Conservation (phyloP, 2,888 invertebrate genomes). For the Plutella xylostella region DNA sequence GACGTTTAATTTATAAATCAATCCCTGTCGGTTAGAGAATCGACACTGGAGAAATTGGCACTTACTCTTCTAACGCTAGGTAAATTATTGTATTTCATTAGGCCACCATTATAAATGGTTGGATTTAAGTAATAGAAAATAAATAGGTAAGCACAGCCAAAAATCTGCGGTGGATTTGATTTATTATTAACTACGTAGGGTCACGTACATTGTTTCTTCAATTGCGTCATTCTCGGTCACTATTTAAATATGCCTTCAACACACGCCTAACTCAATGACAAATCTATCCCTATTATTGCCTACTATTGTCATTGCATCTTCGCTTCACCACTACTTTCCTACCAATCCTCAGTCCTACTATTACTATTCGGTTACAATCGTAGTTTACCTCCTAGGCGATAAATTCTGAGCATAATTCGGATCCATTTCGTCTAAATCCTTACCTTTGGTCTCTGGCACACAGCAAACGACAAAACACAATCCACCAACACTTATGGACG, state of each 20-base stretch:
- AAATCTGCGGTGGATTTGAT: conserved; percentile 55
- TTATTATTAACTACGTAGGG: conserved; percentile 29
- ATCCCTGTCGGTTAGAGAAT: no score
- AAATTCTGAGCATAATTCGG: conserved; percentile 71
- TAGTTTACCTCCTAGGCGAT: conserved; percentile 51
- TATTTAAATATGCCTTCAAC: background rate
- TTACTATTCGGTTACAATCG: conserved; percentile 20
- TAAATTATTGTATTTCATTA: no score
- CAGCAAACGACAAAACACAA: conserved; percentile 87
- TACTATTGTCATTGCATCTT: background rate
- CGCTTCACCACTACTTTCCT: background rate
- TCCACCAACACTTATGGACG: conserved; percentile 83
- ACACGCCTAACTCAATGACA: background rate
- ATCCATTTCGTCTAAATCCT: conserved; percentile 90
- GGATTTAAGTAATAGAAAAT: conserved; percentile 17
- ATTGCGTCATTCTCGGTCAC: background rate
- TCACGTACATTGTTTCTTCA: background rate
- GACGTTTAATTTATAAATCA: no score
- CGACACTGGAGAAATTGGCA: no score
- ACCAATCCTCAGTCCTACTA: background rate
- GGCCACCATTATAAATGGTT: conserved; percentile 20
- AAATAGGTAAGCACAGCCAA: conserved; percentile 60
- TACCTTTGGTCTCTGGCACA: conserved; percentile 92
- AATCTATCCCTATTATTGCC: background rate
- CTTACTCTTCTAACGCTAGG: no score